These are phyloP conservation scores for Muschampia plurimacula DNA, from an alignment of 2,888 invertebrate species.

Conservation along the genomic window DNA sequence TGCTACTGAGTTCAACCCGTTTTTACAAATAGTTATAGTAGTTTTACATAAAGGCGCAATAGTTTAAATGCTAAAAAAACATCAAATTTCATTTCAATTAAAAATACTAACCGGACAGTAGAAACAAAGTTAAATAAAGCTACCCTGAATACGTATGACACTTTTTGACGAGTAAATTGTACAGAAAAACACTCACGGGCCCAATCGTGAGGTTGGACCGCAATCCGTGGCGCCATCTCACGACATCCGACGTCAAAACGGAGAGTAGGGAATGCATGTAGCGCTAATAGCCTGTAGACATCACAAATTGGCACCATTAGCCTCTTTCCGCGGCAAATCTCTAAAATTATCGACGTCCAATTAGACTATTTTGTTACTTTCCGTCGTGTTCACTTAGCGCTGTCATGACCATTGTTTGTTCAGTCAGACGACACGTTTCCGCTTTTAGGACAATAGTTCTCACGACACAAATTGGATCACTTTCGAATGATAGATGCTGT, in stretches of 20 bases:
- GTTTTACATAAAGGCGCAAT: background rate
- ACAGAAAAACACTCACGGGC: constrained; percentile 44
- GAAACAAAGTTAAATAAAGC: background rate
- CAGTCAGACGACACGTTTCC: constrained; percentile 38
- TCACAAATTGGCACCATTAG: constrained; percentile 68
- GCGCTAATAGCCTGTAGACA: constrained; percentile 57
- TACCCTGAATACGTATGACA: constrained; percentile 6
- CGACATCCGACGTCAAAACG: constrained; percentile 67
- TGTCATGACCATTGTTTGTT: constrained; percentile 40
- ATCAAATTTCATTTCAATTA: too few relatives aligned
- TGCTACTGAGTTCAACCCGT: background rate
- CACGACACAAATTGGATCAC: constrained; percentile 33
- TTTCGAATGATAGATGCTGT: constrained; percentile 20
- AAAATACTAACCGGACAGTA: background rate
- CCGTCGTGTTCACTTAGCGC: constrained; percentile 43
- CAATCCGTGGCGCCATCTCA: constrained; percentile 72
- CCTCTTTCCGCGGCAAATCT: constrained; percentile 61
- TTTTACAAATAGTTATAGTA: background rate
- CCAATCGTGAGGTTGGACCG: constrained; percentile 61
- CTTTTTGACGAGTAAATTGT: constrained; percentile 42
- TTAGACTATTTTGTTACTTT: constrained; percentile 59
- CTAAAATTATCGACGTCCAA: constrained; percentile 60
- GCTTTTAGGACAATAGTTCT: constrained; percentile 42
- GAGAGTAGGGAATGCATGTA: constrained; percentile 60
- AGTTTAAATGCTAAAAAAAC: background rate